phyloP scores from a whole-genome alignment of 2,888 invertebrate genomes.

The Drosophila suboccidentalis region DNA sequence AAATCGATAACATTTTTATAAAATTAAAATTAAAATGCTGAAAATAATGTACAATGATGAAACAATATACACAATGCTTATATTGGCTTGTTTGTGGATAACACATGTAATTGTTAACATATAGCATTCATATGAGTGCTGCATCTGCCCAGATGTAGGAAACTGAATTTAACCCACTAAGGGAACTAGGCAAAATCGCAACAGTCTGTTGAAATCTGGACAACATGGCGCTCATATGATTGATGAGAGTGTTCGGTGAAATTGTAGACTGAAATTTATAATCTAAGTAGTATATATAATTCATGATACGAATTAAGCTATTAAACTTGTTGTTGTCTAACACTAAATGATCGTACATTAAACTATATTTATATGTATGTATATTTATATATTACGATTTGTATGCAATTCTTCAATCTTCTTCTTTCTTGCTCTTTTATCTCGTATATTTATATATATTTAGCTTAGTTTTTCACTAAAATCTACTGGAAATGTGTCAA shows the following conservation, averaged over 20 bases:
- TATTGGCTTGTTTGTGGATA: constrained; percentile 40
- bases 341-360: constrained; percentile 48
- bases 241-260: constrained; percentile 3
- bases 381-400: constrained; percentile 43
- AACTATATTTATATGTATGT: constrained; percentile 22
- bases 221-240: constrained; percentile 50
- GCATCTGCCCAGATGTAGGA: constrained; percentile 67
- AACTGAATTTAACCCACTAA: constrained; percentile 85
- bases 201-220: constrained; percentile 71
- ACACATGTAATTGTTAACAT: constrained; percentile 29
- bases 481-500: constrained; percentile 61
- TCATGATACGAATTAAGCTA: constrained; percentile 48
- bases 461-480: constrained; percentile 39
- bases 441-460: constrained; percentile 2
- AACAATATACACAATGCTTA: constrained; percentile 34
- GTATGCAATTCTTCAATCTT: constrained; percentile 40
- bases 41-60: constrained; percentile 39
- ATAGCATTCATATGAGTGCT: constrained; percentile 63
- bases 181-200: constrained; percentile 84
- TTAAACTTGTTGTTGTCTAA: constrained; percentile 33
- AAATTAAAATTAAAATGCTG: constrained; percentile 30
- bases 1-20: constrained; percentile 61
- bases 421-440: constrained; percentile 10
- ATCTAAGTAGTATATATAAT: constrained; percentile 25
- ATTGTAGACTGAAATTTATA: constrained; percentile 12